phyloP scores from a whole-genome alignment of 2,797 vertebrate genomes.

The Paramormyrops hopkinsi region DNA sequence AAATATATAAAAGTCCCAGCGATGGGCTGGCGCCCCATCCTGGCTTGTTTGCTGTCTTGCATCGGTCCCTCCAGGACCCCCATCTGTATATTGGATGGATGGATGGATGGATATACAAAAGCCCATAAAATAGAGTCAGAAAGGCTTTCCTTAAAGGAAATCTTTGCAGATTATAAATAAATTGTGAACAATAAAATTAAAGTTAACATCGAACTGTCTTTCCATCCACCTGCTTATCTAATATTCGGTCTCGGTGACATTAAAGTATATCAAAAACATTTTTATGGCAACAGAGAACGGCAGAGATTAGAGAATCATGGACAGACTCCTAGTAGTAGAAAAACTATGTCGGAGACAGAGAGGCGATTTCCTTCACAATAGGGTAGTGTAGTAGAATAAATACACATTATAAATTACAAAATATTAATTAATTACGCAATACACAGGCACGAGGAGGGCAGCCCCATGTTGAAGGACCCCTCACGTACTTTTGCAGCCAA shows the following conservation, averaged over 20 bases:
- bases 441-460: background rate
- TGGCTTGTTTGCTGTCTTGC: background rate
- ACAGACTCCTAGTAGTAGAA: background rate
- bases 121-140: background rate
- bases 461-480: background rate
- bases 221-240: background rate
- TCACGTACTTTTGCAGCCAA: conserved; percentile 77
- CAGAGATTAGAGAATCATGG: background rate
- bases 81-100: background rate
- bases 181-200: background rate
- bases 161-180: background rate
- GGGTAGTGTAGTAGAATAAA: background rate
- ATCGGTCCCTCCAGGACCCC: background rate
- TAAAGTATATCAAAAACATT: background rate
- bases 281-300: background rate
- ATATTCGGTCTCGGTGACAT: background rate
- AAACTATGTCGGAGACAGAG: background rate
- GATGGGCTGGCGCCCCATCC: background rate
- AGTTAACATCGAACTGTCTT: background rate
- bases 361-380: background rate
- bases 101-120: conserved; percentile 1
- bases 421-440: background rate
- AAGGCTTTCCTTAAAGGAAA: background rate
- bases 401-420: background rate
- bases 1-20: background rate